Evolutionary conservation across 2,113 vertebrate genomes (phyloP).

Genomic region (Apodemus sylvaticus): DNA sequence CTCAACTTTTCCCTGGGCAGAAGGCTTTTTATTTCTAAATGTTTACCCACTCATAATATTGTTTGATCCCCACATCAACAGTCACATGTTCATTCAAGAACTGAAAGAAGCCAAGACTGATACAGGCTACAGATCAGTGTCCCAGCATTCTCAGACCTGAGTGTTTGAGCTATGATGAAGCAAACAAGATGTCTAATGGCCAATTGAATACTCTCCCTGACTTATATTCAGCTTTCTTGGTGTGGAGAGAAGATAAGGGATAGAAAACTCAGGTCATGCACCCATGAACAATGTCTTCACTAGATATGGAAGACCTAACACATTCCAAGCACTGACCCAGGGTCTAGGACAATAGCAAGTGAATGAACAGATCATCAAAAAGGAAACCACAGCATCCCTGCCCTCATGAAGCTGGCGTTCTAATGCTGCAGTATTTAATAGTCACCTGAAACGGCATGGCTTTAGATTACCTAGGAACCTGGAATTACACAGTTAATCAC

Average conservation of each 20-base stretch:
- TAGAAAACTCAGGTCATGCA: background rate
- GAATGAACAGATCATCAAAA: background rate
- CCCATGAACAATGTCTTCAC: background rate
- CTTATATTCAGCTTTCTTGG: background rate
- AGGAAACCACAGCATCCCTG: background rate
- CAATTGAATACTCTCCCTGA: background rate
- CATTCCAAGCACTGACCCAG: background rate
- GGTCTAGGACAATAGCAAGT: background rate
- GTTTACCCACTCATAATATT: background rate
- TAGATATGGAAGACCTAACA: background rate
- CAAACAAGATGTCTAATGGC: background rate
- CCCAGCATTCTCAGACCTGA: background rate
- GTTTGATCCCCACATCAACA: background rate
- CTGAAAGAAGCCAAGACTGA: background rate
- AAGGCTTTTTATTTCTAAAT: background rate
- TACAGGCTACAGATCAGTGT: background rate
- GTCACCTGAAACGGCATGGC: background rate
- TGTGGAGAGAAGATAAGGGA: background rate
- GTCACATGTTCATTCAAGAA: accelerated
- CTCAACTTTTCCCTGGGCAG: background rate
- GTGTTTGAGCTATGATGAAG: background rate
- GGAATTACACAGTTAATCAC: background rate
- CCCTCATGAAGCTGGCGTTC: background rate
- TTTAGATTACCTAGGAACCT: background rate
- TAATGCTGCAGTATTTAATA: background rate